Evolutionary conservation across 2,113 vertebrate genomes (phyloP), one percentile per base, ranked within the genome.

Genomic region (Istiophorus platypterus): DNA sequence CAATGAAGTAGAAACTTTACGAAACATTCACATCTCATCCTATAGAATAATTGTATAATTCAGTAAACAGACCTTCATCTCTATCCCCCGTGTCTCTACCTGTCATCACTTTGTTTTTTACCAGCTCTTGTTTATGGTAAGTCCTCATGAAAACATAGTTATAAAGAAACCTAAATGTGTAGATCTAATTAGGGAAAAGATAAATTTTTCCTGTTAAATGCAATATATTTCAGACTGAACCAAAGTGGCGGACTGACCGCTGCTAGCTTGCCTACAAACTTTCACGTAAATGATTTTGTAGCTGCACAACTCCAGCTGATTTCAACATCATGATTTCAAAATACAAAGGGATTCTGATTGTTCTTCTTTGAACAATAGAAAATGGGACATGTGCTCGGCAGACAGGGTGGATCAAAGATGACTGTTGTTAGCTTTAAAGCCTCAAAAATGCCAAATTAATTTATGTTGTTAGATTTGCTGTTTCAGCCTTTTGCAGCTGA

Each of bases 361-460:
- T 56, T 70, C 14, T n/a, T n/a, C 37, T 74, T 37, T n/a, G 76
- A 84, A 78, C 72, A 82, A 76, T 27, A 62, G 75, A 78, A 57
- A 70, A 29, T 14, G 29, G 59, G 58, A 70, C 82, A 88, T 88
- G 79, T 89, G 85, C 27, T 81, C 47, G 71, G 65, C 88, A 90
- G 85, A 88, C 73, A 39, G 74, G 63, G 78, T 24, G 68, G 88
- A 90, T 91, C 89, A 86, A 89, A 91, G 87, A 78, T 63, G 39
- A 42, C 42, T 54, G 58, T 62, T 57, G 72, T 73, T 63, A 8
- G 42, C 31, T 71, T 73, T 45, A 82, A 84, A 73, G 64, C 52
- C 58, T 82, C 49, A 63, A 71, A 76, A 70, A 57, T 2, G 3
- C 24, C 29, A 66, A 73, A 66, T 57, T 80, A 83, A 93, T 92